Evolutionary conservation across 2,797 vertebrate genomes (phyloP).

Genomic region (Hybognathus amarus): DNA sequence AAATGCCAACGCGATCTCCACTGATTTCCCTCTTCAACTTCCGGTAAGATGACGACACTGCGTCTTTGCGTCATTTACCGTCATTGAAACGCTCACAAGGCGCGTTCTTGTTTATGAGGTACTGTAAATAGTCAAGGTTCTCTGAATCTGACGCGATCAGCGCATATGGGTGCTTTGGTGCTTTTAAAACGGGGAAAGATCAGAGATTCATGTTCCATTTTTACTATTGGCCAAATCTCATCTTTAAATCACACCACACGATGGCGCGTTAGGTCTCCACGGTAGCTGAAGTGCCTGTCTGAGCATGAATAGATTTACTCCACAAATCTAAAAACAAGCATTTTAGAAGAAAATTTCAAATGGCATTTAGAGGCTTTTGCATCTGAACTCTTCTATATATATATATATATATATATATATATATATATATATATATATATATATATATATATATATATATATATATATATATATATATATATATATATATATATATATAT

Average conservation of each 20-base stretch:
- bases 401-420: too few relatives aligned
- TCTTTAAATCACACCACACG: not conserved
- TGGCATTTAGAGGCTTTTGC: too few relatives aligned
- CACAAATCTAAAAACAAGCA: too few relatives aligned
- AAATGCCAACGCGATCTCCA: constrained; percentile 61
- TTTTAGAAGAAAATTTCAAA: too few relatives aligned
- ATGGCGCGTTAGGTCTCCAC: not conserved
- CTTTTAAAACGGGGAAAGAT: not conserved
- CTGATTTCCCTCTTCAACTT: constrained; percentile 42
- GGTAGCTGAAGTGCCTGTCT: not conserved
- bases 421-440: too few relatives aligned
- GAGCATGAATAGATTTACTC: too few relatives aligned
- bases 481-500: too few relatives aligned
- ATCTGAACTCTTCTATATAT: too few relatives aligned
- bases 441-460: too few relatives aligned
- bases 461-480: too few relatives aligned
- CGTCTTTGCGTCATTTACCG: constrained; percentile 27
- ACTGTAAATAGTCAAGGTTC: not conserved
- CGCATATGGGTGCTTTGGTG: not conserved
- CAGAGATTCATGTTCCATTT: not conserved
- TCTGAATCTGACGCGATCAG: not conserved
- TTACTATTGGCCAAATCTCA: not conserved
- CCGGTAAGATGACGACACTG: constrained; percentile 47
- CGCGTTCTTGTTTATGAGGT: not conserved
- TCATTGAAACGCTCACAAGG: not conserved